Base-by-base conservation (phyloP, 2,797 vertebrate genomes). In the Neoniphon sammara region DNA sequence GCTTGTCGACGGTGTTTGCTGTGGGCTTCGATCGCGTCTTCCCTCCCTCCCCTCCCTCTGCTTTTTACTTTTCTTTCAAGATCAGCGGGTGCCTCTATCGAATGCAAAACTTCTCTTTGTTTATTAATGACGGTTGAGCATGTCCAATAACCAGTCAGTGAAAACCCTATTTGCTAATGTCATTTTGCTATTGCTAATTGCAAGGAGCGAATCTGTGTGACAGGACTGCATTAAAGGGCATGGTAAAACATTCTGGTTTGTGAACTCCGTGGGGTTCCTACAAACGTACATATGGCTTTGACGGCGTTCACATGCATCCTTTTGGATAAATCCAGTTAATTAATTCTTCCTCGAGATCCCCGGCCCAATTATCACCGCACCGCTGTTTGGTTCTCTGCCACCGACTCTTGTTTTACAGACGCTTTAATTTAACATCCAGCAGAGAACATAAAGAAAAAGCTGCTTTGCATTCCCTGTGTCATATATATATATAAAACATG, bases 21-120 rank as follows among this genome's bases (percentile, higher is more conserved):
- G 47, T 54, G 50, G 59, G 56, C 57, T 60, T 81, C n/a, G 7
- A 34, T 2, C 31, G 5, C 31, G 5, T 34, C 31, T 1, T 34
- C 31, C 31, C 7, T 34, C 31, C 31, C 31, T 34, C 12, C 42
- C 12, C 25, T 44, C 14, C 42, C 42, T 44, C 42, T 12, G 12
- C 42, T 14, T 15, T 15, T 44, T 25, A 4, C 23, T 7, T 55
- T 52, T 62, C 65, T 75, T 65, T 49, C 42, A 30, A 73, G 55
- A 63, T 71, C 71, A 78, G 69, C 62, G 6, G 72, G 75, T 17
- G 70, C 67, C 63, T 57, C 9, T 1, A 64, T 57, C 8, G 54
- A 50, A n/a, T 21, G 49, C 7, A 66, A 44, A 78, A 63, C n/a
- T n/a, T 60, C 57, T 62, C 36, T 25, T 12, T 55, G 61, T 39